A percentile compares a stretch with the other conserved stretches of the same genome.
Evolutionary conservation across 2,113 vertebrate species (phyloP).

Genomic region (Istiophorus platypterus): DNA sequence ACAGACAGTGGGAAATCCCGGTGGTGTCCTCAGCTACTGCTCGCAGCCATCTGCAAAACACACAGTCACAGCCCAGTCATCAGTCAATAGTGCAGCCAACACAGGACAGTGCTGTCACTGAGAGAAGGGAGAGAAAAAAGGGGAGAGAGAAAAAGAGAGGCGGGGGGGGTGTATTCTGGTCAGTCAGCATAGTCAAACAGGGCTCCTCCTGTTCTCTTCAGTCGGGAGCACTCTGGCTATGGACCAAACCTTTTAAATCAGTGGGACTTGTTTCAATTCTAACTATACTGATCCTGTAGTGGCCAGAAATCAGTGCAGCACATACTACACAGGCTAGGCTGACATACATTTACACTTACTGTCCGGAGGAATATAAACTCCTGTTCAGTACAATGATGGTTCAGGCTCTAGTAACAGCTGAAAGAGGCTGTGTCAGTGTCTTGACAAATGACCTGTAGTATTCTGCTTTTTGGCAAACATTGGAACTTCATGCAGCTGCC

Average conservation of each 20-base stretch:
- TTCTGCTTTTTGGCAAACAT: not conserved
- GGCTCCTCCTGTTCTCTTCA: constrained; percentile 74
- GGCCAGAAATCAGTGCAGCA: constrained; percentile 26
- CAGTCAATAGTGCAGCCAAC: constrained; percentile 75
- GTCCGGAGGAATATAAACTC: not conserved
- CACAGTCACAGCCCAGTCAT: constrained; percentile 68
- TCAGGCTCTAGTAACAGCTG: not conserved
- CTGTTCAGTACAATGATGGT: not conserved
- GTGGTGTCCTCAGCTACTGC: constrained; percentile 71
- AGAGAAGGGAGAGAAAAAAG: constrained; percentile 26
- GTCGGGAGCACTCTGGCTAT: constrained; percentile 59
- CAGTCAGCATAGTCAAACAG: constrained; percentile 79
- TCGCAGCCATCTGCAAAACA: constrained; percentile 79
- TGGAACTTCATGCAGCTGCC: not conserved
- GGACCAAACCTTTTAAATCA: constrained; percentile 71
- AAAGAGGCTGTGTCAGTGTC: not conserved
- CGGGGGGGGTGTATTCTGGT: constrained; percentile 57
- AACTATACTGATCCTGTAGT: constrained; percentile 41
- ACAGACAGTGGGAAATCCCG: constrained; percentile 54
- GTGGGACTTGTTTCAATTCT: constrained; percentile 57
- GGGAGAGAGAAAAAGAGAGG: constrained; percentile 29
- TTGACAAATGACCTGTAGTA: not conserved
- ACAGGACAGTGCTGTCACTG: constrained; percentile 52
- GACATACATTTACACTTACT: constrained; percentile 17
- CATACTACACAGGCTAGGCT: constrained; percentile 27